A percentile compares a stretch with the other conserved stretches of the same genome.
These are phyloP conservation scores for Gopherus flavomarginatus DNA, from an alignment of 2,113 vertebrate species.

Conservation along the genomic window DNA sequence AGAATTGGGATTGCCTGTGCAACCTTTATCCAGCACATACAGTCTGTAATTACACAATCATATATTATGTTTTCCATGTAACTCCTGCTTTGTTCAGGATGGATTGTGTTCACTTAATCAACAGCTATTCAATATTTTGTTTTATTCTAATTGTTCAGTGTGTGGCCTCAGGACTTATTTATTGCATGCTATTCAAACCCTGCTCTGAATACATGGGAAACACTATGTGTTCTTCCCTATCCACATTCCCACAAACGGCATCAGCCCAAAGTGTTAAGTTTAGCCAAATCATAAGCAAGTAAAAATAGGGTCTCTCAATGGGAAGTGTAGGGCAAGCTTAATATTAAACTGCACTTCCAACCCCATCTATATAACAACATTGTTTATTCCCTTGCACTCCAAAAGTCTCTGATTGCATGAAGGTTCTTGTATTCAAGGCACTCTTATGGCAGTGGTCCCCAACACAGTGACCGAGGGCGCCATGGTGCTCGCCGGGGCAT, in stretches of 20 bases:
- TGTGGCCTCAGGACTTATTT: slow-evolving; percentile 10
- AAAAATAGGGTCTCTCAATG: background rate
- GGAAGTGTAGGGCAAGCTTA: slow-evolving; percentile 10
- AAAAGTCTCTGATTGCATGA: background rate
- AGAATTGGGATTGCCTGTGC: background rate
- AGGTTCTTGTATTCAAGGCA: too few species aligned
- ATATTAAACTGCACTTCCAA: slow-evolving; percentile 11
- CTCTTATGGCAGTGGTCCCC: background rate
- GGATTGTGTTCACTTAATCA: background rate
- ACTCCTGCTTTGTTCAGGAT: background rate
- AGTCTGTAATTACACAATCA: background rate
- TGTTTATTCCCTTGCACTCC: too few species aligned
- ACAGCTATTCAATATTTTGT: background rate
- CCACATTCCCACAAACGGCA: background rate
- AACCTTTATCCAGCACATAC: background rate
- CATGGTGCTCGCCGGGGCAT: too few species aligned
- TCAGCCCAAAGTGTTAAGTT: background rate
- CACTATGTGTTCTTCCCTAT: background rate
- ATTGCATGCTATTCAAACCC: background rate
- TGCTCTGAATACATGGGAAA: too few species aligned
- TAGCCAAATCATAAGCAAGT: background rate
- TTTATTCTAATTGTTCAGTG: background rate
- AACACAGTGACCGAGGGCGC: too few species aligned
- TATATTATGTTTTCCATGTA: background rate
- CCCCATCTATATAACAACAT: background rate